Conservation (phyloP, 2,113 vertebrate species). For the Myanophis thanlyinensis region DNA sequence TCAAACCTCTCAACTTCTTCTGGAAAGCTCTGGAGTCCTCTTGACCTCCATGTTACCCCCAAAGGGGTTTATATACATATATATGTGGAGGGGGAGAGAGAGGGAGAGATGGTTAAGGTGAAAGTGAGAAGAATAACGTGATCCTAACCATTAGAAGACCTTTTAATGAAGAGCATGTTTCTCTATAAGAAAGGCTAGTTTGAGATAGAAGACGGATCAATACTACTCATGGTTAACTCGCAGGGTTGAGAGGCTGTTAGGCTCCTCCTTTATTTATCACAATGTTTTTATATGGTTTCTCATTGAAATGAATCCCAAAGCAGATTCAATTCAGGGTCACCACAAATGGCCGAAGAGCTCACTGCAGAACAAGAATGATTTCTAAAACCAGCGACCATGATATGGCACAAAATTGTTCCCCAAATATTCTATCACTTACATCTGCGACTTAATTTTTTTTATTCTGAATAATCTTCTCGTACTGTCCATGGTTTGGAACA, state of each 20-base stretch:
- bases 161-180: background rate
- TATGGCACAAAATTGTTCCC: background rate
- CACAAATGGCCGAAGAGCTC: background rate
- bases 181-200: background rate
- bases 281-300: background rate
- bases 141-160: background rate
- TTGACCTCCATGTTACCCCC: background rate
- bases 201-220: background rate
- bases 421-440: background rate
- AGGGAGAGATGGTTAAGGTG: background rate
- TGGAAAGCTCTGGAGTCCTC: background rate
- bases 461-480: background rate
- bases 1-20: background rate
- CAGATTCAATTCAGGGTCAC: background rate
- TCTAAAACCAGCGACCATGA: background rate
- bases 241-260: background rate
- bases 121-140: background rate
- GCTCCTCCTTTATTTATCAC: background rate
- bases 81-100: too few relatives aligned
- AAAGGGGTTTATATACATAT: background rate
- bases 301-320: background rate
- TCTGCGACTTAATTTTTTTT: background rate
- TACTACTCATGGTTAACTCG: background rate
- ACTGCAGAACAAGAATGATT: background rate
- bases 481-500: background rate